A percentile compares a stretch with the other conserved stretches of the same genome.
Evolutionary conservation across 2,797 vertebrate genomes (phyloP).

Genomic region (Xiphorhynchus erythropygius): DNA sequence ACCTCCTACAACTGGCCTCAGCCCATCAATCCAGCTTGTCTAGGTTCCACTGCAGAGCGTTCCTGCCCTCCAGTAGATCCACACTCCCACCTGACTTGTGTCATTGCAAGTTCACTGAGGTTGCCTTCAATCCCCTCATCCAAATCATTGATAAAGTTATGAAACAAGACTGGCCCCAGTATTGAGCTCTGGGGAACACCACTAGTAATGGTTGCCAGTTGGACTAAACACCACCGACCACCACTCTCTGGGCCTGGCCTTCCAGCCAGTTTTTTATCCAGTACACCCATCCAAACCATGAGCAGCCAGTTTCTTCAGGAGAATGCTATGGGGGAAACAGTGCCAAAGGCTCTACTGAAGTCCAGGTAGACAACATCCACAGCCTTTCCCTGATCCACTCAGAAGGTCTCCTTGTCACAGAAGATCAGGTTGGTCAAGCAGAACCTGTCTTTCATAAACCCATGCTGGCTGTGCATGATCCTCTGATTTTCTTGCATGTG

Average conservation of each 20-base stretch:
- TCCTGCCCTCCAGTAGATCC: background rate
- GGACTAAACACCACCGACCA: background rate
- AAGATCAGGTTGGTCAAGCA: background rate
- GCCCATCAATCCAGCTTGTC: background rate
- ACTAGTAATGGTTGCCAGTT: too few relatives aligned
- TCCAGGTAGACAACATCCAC: background rate
- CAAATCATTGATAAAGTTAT: background rate
- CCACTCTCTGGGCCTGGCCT: background rate
- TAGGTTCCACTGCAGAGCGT: background rate
- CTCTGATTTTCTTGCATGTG: background rate
- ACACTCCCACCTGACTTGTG: background rate
- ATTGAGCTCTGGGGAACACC: background rate
- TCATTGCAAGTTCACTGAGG: background rate
- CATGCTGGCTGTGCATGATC: background rate
- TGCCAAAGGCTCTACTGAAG: background rate
- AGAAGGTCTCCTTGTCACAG: background rate
- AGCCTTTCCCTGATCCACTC: background rate
- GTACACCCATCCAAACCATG: background rate
- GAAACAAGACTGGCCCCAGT: background rate
- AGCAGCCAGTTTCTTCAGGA: background rate
- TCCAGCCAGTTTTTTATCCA: background rate
- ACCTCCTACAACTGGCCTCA: background rate
- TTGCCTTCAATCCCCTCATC: background rate
- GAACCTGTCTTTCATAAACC: background rate
- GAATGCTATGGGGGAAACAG: background rate